Base-by-base conservation (phyloP, 2,113 vertebrate genomes). In the Nipponia nippon region DNA sequence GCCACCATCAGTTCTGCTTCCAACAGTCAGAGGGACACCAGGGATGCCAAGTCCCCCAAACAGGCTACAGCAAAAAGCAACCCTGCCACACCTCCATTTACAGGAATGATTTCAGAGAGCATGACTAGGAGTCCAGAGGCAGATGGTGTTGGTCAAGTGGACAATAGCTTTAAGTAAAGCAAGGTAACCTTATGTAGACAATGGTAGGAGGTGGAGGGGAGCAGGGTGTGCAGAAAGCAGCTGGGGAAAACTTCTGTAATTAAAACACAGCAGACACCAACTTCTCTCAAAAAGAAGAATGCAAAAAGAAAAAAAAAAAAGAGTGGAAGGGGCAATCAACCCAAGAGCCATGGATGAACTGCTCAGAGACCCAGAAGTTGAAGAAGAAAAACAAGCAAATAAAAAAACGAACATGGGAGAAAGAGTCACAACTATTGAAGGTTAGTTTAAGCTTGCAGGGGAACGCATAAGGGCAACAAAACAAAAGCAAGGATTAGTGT, bases 81-180 rank as follows among this genome's bases (percentile, higher is more conserved):
- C 5, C 5, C 15, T 2, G 3, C 8, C 6, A 3, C 6, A 34
- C 5, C n/a, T 55, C 29, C 3, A 0, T 58, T 77, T 55, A 50
- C 25, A 50, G 4, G 3, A 75, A 30, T 34, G 3, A 61, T 69
- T 69, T 59, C 53, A 44, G 36, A 52, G 13, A 52, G 8, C 20
- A 20, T 77, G 52, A 42, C 25, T 20, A 20, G 8, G 20, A 42
- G 13, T 36, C 36, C 53, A 59, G 62, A 59, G 25, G 73, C 16
- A 81, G 13, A 36, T 27, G 29, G 19, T 55, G 14, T 8, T 62
- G 16, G 15, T 32, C 17, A 77, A 52, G 9, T 36, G 13, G 53
- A 38, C 1, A 1, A 29, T 34, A 58, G 32, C 27, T 71, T 11
- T 32, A 38, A 23, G 46, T 47, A 84, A 71, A 62, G 18, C 22